Base-by-base conservation (phyloP, 2,113 vertebrate species). In the Bungarus multicinctus region DNA sequence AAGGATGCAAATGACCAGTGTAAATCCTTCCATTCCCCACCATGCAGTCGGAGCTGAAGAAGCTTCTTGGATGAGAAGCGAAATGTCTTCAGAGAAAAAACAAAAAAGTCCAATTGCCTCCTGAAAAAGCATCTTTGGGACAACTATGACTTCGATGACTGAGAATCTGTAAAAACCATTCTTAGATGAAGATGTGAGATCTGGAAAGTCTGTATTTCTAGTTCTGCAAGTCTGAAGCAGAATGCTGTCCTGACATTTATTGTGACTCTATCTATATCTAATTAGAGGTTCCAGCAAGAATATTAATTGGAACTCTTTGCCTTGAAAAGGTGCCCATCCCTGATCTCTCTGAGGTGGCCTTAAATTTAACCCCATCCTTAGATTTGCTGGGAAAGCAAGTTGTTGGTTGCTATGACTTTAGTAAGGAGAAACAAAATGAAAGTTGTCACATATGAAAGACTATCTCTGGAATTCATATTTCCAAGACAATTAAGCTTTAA, bases 401-500 rank as follows among this genome's bases (percentile, higher is more conserved):
- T 34, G 14, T 53, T 57, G 3, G 58, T 39, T 50, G 64, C 57
- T 74, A 20, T 74, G 69, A 81, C 4, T 30, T 85, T n/a, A 58
- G 2, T 85, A 54, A 89, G 69, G 50, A 88, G 23, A 60, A 93
- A 57, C 10, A 4, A 86, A 54, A 85, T 85, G 87, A 14, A 89
- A 57, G 27, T 85, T 85, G 64, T 92, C 52, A 85, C 64, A 85
- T 30, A 45, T 53, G 50, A 85, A 81, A 89, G 52, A 27, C 74
- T 91, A 54, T 91, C 69, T 81, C 34, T 74, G 81, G 34, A 58
- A 92, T 52, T 92, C 60, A 92, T 52, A 87, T 60, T 60, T 12
- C 47, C 85, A 89, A 89, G 87, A 5, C 64, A 89, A 69, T 43
- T 47, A 34, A 85, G 88, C 52, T 85, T 57, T 64, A 45, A 34